Base-by-base conservation (phyloP, 1,140 invertebrate species). In the Ctenoplectra terminalis region DNA sequence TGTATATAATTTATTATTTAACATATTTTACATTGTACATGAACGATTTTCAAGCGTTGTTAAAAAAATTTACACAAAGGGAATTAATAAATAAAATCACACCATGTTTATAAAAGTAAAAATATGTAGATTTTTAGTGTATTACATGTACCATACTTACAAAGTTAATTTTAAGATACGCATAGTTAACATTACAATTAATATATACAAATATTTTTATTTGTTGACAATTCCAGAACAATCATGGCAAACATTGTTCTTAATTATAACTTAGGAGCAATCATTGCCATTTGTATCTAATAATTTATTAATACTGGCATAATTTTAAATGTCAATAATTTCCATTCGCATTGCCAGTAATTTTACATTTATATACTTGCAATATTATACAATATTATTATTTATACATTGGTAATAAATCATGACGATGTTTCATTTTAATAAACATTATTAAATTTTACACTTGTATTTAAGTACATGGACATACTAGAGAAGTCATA, bases 51-150 rank as follows among this genome's bases (percentile, higher is more conserved):
- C 15, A 20, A 43, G 15, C 9, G 2, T 1, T 75, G 29, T 20
- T n/a, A 37, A n/a, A 66, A 43, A 31, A 31, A 40, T 37, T 6
- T 50, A 29, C 26, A 83, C 26, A 83, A 13, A 40, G 48, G 71
- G 72, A 43, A 56, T 80, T 50, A 37, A 85, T 81, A 75, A 90
- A 87, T 83, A 84, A 86, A 89, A 87, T 79, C 48, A 86, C 75
- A 82, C 63, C 60, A 81, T 76, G 84, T 83, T 88, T 86, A 90
- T 89, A 90, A 89, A 90, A 87, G 89, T 90, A 90, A 87, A 90
- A 90, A 90, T 87, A 85, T 90, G 88, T 87, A 83, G 74, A 89
- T 85, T 88, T 86, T 90, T 87, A 90, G 85, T 87, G 82, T 74
- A 87, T 89, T 90, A 90, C 84, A 90, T 82, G 71, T 82, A 85